Conservation (phyloP, 2,888 invertebrate genomes). For the Zele albiditarsus region DNA sequence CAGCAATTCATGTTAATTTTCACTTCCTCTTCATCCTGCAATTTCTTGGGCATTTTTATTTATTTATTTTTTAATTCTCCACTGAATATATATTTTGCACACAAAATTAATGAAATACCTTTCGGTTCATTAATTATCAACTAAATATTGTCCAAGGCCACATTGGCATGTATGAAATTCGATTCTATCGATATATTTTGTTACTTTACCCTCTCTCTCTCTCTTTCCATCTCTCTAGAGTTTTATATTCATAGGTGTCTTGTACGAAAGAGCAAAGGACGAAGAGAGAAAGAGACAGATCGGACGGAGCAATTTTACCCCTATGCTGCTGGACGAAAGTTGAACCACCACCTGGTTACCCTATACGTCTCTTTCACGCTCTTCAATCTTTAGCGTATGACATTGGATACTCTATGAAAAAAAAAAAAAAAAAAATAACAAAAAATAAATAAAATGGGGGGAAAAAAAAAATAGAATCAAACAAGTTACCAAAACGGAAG, state of each 20-base stretch:
- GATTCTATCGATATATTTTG: conserved; percentile 15
- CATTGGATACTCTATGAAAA: neutral
- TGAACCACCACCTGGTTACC: conserved; percentile 27
- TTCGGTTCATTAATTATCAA: neutral
- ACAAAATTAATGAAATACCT: neutral
- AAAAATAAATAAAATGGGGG: conserved; percentile 2
- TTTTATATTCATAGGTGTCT: conserved; percentile 26
- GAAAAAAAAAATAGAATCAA: neutral
- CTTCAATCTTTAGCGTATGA: conserved; percentile 4
- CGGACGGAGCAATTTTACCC: neutral
- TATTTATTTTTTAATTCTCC: neutral
- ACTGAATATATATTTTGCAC: neutral
- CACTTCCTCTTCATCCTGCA: neutral
- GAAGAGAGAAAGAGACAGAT: neutral
- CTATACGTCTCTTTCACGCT: conserved; percentile 19
- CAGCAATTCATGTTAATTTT: neutral
- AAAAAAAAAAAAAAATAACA: neutral
- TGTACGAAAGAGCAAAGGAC: neutral
- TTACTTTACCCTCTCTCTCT: neutral
- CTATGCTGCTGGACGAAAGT: conserved; percentile 19
- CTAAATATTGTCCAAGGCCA: neutral
- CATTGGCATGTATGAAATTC: neutral
- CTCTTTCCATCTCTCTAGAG: neutral
- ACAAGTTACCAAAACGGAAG: neutral
- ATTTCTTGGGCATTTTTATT: neutral